These are phyloP conservation scores for Mormyrus proboscirostris DNA, from an alignment of 2,797 vertebrate genomes.

Conservation along the genomic window DNA sequence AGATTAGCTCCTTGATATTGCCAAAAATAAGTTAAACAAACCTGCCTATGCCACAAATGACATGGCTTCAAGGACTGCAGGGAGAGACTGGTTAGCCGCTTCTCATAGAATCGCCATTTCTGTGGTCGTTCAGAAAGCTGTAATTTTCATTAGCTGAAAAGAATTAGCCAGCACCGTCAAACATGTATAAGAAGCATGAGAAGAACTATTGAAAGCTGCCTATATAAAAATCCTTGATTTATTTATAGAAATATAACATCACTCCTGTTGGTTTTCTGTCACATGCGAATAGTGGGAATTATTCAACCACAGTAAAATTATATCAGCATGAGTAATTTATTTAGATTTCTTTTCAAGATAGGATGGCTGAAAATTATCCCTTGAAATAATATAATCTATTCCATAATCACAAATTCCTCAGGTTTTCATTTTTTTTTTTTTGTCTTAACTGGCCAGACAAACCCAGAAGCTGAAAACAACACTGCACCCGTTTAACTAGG, in stretches of 20 bases:
- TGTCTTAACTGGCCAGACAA: not conserved
- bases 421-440: not conserved
- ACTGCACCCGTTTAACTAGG: slow-evolving; percentile 6
- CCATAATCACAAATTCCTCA: not conserved
- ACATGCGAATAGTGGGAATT: not conserved
- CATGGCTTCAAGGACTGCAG: not conserved
- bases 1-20: not conserved
- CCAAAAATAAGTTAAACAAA: slow-evolving; percentile 1
- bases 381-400: not conserved
- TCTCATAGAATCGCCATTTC: not conserved
- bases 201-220: not conserved
- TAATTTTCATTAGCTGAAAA: not conserved
- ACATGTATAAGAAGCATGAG: not conserved
- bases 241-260: not conserved
- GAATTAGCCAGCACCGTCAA: not conserved
- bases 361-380: not conserved
- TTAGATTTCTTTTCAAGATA: not conserved
- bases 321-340: not conserved
- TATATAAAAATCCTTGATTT: not conserved
- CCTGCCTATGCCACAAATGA: not conserved
- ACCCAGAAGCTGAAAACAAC: not conserved
- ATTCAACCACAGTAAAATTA: not conserved
- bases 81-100: not conserved
- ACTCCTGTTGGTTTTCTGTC: not conserved
- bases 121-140: not conserved